Conservation (phyloP, 2,888 invertebrate species). For the Seladonia tumulorum region DNA sequence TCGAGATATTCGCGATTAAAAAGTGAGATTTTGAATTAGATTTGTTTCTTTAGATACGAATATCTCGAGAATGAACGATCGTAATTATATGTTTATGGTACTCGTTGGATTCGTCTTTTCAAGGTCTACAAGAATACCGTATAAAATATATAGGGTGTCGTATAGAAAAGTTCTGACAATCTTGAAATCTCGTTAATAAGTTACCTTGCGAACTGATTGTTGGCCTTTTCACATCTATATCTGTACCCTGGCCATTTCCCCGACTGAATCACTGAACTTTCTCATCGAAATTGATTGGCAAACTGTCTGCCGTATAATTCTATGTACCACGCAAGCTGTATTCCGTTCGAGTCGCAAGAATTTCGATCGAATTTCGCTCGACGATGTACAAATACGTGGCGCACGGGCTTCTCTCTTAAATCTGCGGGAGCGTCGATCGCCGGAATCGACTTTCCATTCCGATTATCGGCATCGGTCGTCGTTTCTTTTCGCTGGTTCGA, state of each 20-base stretch:
- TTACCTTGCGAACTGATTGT: no score
- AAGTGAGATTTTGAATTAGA: no score
- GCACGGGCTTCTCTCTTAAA: not conserved
- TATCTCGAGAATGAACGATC: not conserved
- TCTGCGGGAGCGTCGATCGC: not conserved
- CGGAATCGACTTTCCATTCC: conserved; percentile 40
- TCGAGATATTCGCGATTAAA: no score
- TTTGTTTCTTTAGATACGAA: no score
- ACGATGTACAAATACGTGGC: not conserved
- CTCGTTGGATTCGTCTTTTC: not conserved
- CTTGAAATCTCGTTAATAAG: no score
- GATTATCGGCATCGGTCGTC: conserved; percentile 46
- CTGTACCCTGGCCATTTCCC: not conserved
- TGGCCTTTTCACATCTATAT: no score
- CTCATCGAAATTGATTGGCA: no score
- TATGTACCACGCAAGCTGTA: no score
- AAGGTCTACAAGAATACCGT: not conserved
- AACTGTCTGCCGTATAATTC: not conserved
- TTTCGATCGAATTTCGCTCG: not conserved
- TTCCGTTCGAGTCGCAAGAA: not conserved
- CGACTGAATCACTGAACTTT: not conserved
- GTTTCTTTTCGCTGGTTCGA: conserved; percentile 3
- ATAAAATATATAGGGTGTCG: not conserved
- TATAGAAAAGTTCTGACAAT: not conserved
- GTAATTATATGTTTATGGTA: not conserved